These are phyloP conservation scores for Hemicentrotus pulcherrimus DNA, from an alignment of 35 echinoderm and acorn worm species.

Conservation along the genomic window DNA sequence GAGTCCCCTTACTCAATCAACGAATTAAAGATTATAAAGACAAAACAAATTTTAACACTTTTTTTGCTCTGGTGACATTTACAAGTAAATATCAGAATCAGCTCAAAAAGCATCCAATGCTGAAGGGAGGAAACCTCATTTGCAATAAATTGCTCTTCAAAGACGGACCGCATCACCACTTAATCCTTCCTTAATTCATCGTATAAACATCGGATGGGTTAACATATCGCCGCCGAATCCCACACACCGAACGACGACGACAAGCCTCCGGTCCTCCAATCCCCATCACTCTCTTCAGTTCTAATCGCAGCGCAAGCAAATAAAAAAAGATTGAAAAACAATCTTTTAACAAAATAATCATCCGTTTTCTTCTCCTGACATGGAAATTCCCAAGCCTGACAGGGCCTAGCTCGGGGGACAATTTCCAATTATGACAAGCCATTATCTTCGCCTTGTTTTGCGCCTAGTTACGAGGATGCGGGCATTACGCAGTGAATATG, in stretches of 20 bases:
- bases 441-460: neutral
- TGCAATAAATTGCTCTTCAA: constrained; percentile 5
- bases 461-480: neutral
- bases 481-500: neutral
- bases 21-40: neutral
- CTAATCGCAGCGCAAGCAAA: neutral
- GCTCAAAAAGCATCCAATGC: neutral
- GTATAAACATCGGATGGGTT: neutral
- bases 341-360: constrained; percentile 14
- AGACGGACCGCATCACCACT: neutral
- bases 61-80: neutral
- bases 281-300: neutral
- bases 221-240: neutral
- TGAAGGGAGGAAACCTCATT: neutral
- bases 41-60: neutral
- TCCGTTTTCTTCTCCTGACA: neutral
- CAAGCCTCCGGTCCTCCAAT: neutral
- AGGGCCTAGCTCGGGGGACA: neutral
- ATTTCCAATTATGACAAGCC: neutral
- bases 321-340: neutral
- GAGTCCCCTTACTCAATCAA: neutral
- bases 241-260: neutral
- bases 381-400: neutral
- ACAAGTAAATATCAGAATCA: neutral
- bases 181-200: constrained; percentile 4